phyloP scores from a whole-genome alignment of 1,140 invertebrate species.

The Coelopa frigida region DNA sequence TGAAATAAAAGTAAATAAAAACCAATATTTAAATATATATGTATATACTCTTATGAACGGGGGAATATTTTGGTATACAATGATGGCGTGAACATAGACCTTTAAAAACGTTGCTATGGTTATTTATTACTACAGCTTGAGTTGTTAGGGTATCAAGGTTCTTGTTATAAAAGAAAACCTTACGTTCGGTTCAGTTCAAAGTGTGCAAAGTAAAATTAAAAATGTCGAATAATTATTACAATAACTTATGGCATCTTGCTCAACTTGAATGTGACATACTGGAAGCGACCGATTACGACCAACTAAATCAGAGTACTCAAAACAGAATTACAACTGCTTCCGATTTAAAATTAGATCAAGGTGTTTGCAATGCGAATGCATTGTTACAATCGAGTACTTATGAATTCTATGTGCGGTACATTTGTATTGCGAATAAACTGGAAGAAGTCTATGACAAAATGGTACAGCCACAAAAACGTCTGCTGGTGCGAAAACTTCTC shows the following conservation, averaged over 20 bases:
- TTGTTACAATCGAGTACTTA: constrained; percentile 32
- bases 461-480: constrained; percentile 85
- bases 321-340: too few relatives aligned
- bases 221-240: constrained; percentile 69
- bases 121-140: too few relatives aligned
- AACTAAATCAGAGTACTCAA: constrained; percentile 49
- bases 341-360: background rate
- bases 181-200: constrained; percentile 1
- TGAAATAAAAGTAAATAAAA: constrained; percentile 1
- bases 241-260: constrained; percentile 57
- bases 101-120: too few relatives aligned
- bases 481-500: constrained; percentile 68
- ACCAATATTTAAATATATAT: too few relatives aligned
- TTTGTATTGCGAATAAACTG: constrained; percentile 65
- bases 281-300: constrained; percentile 54
- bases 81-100: constrained; percentile 3
- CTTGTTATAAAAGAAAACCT: constrained; percentile 2
- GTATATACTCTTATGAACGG: too few relatives aligned
- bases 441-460: constrained; percentile 83
- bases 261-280: constrained; percentile 58
- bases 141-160: constrained; percentile 1
- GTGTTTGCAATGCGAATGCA: too few relatives aligned
- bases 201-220: background rate
- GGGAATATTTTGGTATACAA: background rate
- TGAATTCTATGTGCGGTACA: constrained; percentile 57